Percentiles rank a stretch among this genome's conserved stretches.
These are phyloP conservation scores for Dendronephthya gigantea DNA, from an alignment of 64 coral and sea anemone genomes.

Conservation along the genomic window DNA sequence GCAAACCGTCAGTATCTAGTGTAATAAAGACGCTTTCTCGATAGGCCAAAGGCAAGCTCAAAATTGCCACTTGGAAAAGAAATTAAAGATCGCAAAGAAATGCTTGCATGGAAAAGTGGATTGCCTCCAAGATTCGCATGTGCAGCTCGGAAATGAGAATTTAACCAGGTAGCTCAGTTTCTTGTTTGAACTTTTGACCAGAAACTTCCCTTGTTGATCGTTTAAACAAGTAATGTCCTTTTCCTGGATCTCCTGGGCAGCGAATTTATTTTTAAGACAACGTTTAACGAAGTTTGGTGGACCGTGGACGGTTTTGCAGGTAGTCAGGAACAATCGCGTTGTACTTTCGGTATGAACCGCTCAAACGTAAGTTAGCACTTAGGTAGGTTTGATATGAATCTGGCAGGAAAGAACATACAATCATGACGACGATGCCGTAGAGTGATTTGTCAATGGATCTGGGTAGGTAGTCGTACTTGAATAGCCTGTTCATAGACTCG, in stretches of 20 bases:
- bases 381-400: conserved; percentile 10
- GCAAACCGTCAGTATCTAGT: conserved; percentile 27
- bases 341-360: not conserved
- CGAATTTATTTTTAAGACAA: conserved; percentile 25
- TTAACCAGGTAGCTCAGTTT: too few relatives aligned
- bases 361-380: not conserved
- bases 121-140: conserved; percentile 32
- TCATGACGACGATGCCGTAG: not conserved
- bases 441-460: not conserved
- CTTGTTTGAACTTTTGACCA: too few relatives aligned
- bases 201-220: too few relatives aligned
- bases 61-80: conserved; percentile 40
- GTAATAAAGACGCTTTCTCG: conserved; percentile 46
- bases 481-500: not conserved
- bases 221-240: too few relatives aligned
- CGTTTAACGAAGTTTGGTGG: conserved; percentile 37
- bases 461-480: not conserved
- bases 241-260: too few relatives aligned
- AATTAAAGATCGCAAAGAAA: conserved; percentile 33
- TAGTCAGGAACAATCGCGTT: not conserved
- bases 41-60: conserved; percentile 19
- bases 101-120: conserved; percentile 39
- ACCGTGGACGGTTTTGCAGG: conserved; percentile 15
- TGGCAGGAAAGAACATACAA: not conserved
- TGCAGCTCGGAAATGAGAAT: too few relatives aligned